Base-by-base conservation (phyloP, 1,140 invertebrate species). In the Laupala kohalensis region DNA sequence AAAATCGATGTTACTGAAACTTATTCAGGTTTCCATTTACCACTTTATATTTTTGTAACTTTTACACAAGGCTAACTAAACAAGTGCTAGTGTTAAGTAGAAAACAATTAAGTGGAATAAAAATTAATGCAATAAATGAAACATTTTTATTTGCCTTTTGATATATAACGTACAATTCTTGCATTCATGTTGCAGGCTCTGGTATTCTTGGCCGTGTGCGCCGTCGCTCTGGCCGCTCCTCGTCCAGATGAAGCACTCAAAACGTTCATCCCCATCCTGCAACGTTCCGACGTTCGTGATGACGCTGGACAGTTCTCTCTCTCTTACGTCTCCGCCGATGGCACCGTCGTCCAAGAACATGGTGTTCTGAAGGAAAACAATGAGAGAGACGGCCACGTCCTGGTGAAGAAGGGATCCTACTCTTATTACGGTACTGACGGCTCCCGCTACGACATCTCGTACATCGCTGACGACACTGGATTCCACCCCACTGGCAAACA, bases 401-500 rank as follows among this genome's bases (percentile, higher is more conserved):
- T 74, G 69, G 86, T 87, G 1, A 85, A 87, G 74, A 77, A 81
- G 72, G 81, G 81, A 26, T 75, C 76, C 5, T 79, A 78, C 72
- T 80, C 80, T 29, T 87, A 84, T 74, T 81, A 79, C 0, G 78
- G 80, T 29, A 80, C 84, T 9, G 82, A 85, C 27, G 85, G 85
- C 27, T 77, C 81, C 26, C 77, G 77, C 24, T 78, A 84, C 63
- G 77, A 77, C 4, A 69, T 83, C n/a, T 76, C 73, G 1, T 83
- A 80, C 74, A 76, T 75, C 13, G 78, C 80, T 28, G 80, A 80
- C 25, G 75, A 79, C 6, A 76, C 78, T 24, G 81, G 81, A n/a
- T 78, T 76, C 74, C 75, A 77, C 19, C 77, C 73, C n/a, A 62
- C 23, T 1, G 73, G 73, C 25, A 90, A 91, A 77, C 92, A 94